Conservation (phyloP, 2,888 invertebrate genomes). For the Amblyjoppa fuscipennis region DNA sequence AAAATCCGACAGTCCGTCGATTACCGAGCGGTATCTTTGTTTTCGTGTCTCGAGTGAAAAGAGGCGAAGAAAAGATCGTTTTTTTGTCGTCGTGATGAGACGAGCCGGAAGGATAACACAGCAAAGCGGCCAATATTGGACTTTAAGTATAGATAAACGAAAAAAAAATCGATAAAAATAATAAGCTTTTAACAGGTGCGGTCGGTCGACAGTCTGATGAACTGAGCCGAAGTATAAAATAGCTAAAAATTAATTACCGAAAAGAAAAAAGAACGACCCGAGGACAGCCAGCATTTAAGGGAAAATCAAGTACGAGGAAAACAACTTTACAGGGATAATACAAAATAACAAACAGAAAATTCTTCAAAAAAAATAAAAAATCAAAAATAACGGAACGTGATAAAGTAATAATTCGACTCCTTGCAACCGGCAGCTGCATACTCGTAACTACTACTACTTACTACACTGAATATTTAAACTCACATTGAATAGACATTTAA, state of each 20-base stretch:
- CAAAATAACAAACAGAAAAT: not conserved
- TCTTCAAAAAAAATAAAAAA: not conserved
- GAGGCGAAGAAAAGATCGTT: not conserved
- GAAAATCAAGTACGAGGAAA: not conserved
- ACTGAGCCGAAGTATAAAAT: constrained; percentile 51
- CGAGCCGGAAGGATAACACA: constrained; percentile 19
- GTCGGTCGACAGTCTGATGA: constrained; percentile 53
- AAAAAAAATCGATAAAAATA: constrained; percentile 44
- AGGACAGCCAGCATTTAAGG: constrained; percentile 40
- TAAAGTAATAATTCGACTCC: constrained; percentile 26
- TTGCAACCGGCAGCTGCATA: constrained; percentile 40
- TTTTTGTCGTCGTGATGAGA: not conserved
- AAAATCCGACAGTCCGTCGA: too few species aligned
- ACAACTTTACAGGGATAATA: not conserved
- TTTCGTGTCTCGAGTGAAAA: not conserved
- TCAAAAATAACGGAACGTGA: constrained; percentile 10
- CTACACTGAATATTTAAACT: constrained; percentile 63
- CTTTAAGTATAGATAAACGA: constrained; percentile 31
- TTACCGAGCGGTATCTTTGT: not conserved
- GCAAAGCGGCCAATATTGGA: constrained; percentile 51
- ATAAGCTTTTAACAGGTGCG: constrained; percentile 56
- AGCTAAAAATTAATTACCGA: constrained; percentile 21
- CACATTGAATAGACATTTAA: constrained; percentile 67
- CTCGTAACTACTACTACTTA: constrained; percentile 43
- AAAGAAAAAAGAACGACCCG: constrained; percentile 18